phyloP scores from a whole-genome alignment of 1,140 invertebrate species.

The Aphelenchoides avenae region DNA sequence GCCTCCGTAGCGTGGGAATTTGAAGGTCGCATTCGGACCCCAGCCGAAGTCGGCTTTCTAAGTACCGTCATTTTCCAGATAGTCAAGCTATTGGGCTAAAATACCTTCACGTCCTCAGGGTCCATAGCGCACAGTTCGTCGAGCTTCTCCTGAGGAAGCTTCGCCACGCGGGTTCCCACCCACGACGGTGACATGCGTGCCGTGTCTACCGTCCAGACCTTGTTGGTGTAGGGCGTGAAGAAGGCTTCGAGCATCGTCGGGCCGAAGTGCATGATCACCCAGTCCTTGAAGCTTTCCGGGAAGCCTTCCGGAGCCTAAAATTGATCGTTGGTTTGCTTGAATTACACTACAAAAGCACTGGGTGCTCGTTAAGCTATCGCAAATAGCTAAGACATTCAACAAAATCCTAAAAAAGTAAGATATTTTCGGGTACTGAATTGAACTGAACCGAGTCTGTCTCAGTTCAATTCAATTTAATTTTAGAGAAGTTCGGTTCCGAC shows the following conservation, averaged over 20 bases:
- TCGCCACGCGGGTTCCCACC: constrained; percentile 57
- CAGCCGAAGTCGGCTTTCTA: constrained; percentile 59
- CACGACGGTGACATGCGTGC: constrained; percentile 49
- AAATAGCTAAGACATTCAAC: constrained; percentile 8
- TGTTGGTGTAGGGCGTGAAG: constrained; percentile 58
- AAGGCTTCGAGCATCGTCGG: constrained; percentile 56
- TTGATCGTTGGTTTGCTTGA: too few relatives aligned
- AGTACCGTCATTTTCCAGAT: constrained; percentile 11
- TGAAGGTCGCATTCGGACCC: constrained; percentile 56
- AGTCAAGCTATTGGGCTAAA: too few relatives aligned
- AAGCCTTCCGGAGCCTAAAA: constrained; percentile 17
- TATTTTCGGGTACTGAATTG: too few relatives aligned
- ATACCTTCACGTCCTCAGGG: constrained; percentile 39
- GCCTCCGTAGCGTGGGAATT: constrained; percentile 58
- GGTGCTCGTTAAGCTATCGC: too few relatives aligned
- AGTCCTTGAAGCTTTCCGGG: constrained; percentile 54
- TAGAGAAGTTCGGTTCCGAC: too few relatives aligned
- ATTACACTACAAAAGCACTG: too few relatives aligned
- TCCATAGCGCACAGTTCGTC: constrained; percentile 55
- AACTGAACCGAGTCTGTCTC: too few relatives aligned
- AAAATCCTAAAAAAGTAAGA: too few relatives aligned
- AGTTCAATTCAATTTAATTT: too few relatives aligned
- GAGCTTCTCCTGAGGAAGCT: constrained; percentile 55
- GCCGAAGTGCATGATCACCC: constrained; percentile 55
- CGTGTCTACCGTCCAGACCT: constrained; percentile 58